Evolutionary conservation across 2,888 invertebrate species (phyloP), one percentile per base, ranked within the genome.

Genomic region (Poecilus cupreus): DNA sequence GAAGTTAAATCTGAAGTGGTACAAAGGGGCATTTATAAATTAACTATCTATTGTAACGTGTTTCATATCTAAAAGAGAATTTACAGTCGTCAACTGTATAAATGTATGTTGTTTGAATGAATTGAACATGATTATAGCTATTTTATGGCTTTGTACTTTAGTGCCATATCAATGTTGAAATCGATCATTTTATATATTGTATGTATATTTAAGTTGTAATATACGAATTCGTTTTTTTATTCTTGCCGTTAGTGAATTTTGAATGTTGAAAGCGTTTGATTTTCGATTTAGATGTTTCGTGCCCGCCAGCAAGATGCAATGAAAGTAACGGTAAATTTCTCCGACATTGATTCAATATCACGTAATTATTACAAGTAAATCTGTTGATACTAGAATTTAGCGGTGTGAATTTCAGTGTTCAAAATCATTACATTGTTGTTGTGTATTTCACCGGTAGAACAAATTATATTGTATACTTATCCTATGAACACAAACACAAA

Each of bases 141-240:
- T 72, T 70, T 80, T 80, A 80, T 80, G 80, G 80, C 80, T 80
- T 80, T 72, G 80, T 80, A 80, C 80, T 72, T 80, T 80, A 72
- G 80, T 80, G 80, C 80, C 80, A 80, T 80, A 80, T 80, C 72
- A 72, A 43, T 72, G 46, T 72, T 72, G 32, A 72, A 72, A 72
- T 68, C n/a, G 13, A 72, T 72, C 43, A 72, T 72, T 72, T 57
- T 68, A 22, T 51, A 18, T 68, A 32, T 18, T 68, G 20, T 72
- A 72, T 72, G 46, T 72, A 72, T 43, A 72, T 46, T 72, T 72
- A 72, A 46, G 46, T 72, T 72, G 72, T 72, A 72, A 72, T 72
- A 72, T 72, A 72, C 72, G 72, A 72, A 72, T 72, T 72, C 72
- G 72, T 72, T 79, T 68, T 57, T 18, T 77, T 22, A 20, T 77